Percentiles rank a stretch among this genome's conserved stretches.
phyloP scores from a whole-genome alignment of 2,113 vertebrate genomes.

The Harpagus bidentatus region DNA sequence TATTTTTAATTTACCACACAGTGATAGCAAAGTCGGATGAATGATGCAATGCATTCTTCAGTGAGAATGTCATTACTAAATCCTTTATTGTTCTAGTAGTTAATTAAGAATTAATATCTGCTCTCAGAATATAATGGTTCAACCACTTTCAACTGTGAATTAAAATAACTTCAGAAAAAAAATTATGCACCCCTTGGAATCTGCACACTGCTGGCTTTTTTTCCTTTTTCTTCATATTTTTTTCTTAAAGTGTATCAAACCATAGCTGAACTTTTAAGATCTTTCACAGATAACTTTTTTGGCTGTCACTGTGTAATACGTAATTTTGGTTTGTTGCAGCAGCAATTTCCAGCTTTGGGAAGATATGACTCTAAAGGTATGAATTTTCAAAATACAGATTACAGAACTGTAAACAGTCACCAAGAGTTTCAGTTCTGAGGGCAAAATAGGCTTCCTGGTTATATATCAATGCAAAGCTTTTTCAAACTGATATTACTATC shows the following conservation, averaged over 20 bases:
- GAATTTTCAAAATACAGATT: neutral
- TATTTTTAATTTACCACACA: neutral
- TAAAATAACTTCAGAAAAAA: neutral
- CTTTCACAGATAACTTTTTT: neutral
- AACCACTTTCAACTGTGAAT: neutral
- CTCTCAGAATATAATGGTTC: neutral
- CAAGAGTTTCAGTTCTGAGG: neutral
- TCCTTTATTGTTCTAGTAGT: neutral
- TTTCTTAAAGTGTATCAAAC: neutral
- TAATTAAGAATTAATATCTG: neutral
- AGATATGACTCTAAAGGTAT: neutral
- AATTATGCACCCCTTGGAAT: neutral
- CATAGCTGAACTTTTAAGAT: neutral
- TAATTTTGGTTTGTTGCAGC: neutral
- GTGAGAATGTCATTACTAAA: neutral
- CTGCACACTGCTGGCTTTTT: neutral
- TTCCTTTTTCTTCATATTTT: neutral
- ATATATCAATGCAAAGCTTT: neutral
- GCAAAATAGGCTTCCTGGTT: neutral
- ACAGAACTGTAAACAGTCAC: neutral
- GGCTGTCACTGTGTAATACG: neutral
- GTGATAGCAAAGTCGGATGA: neutral
- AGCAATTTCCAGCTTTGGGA: neutral
- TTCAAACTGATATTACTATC: neutral
- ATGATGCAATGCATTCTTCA: neutral